phyloP scores from a whole-genome alignment of 2,797 vertebrate genomes.

The Chaetodon trifasciatus region DNA sequence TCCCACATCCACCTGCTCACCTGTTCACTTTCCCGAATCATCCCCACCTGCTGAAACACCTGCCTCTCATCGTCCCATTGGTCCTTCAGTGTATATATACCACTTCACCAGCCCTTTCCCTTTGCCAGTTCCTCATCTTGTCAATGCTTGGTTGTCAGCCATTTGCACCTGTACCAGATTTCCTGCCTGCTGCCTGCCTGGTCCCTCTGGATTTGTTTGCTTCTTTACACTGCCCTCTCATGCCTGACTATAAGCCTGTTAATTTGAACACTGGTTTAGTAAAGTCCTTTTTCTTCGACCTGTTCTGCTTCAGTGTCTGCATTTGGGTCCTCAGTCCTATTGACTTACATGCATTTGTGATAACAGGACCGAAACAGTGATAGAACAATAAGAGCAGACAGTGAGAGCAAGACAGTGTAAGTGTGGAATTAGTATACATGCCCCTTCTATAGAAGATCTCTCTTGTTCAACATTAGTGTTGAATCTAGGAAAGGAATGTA shows the following conservation, averaged over 20 bases:
- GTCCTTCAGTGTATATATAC: neutral
- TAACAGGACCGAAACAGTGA: neutral
- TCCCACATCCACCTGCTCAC: neutral
- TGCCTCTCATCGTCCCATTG: neutral
- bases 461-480: neutral
- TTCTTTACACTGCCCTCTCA: neutral
- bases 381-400: neutral
- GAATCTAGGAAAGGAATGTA: neutral
- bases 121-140: neutral
- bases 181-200: neutral
- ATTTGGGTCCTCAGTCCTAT: neutral
- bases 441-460: neutral
- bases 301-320: conserved; percentile 7
- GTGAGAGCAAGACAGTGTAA: neutral
- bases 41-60: neutral
- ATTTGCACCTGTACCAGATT: neutral
- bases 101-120: neutral
- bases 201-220: neutral
- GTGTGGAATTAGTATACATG: neutral
- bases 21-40: neutral
- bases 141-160: neutral
- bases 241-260: conserved; percentile 1
- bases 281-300: neutral
- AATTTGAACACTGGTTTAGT: neutral
- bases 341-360: neutral